Conservation (phyloP, 2,888 invertebrate genomes). For the Loripinus fragilis region DNA sequence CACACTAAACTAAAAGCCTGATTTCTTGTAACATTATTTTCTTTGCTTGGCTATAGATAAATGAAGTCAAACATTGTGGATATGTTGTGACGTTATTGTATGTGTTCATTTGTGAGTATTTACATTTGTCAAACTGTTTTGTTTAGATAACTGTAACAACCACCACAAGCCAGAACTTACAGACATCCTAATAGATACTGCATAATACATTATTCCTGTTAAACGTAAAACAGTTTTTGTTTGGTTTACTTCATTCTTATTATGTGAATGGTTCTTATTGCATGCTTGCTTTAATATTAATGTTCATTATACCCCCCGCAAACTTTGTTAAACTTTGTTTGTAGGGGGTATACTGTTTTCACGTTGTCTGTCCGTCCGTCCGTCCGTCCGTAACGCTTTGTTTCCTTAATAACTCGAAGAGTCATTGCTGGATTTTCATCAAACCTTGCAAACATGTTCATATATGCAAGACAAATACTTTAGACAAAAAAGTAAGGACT, state of each 20-base stretch:
- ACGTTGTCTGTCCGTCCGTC: too few species aligned
- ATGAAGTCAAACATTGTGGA: neutral
- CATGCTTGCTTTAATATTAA: neutral
- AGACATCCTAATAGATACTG: constrained; percentile 5
- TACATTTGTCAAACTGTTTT: neutral
- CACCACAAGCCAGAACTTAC: neutral
- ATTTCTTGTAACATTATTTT: neutral
- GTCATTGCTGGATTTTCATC: too few species aligned
- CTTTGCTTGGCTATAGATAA: neutral
- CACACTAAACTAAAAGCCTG: neutral
- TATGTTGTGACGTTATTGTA: neutral
- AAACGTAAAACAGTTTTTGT: neutral
- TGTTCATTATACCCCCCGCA: neutral
- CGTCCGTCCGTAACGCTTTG: too few species aligned
- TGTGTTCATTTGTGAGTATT: neutral
- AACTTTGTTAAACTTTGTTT: too few species aligned
- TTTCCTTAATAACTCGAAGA: too few species aligned
- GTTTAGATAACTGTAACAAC: constrained; percentile 6
- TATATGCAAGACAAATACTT: too few species aligned
- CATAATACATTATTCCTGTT: neutral
- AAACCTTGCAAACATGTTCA: too few species aligned
- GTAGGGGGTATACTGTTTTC: too few species aligned
- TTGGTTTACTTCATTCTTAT: neutral
- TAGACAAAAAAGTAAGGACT: too few species aligned
- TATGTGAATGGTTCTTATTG: neutral